Evolutionary conservation across 2,113 vertebrate species (phyloP).

Genomic region (Callionymus lyra): DNA sequence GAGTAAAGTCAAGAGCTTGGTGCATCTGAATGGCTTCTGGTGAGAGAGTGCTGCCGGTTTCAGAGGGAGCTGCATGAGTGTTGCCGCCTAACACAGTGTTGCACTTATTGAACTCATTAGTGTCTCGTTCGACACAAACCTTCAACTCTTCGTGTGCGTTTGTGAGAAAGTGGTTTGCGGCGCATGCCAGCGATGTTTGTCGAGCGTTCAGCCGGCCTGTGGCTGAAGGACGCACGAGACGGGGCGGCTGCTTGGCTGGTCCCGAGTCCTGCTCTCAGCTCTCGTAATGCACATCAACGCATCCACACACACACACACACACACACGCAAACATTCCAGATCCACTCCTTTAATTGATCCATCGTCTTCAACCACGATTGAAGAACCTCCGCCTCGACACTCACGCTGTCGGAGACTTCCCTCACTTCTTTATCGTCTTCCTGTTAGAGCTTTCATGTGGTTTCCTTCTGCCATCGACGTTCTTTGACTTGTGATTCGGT

Average conservation of each 20-base stretch:
- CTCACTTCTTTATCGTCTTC: constrained; percentile 14
- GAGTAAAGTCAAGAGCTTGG: no score
- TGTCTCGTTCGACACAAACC: no score
- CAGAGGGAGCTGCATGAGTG: no score
- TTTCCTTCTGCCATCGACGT: constrained; percentile 22
- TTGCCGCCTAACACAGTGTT: no score
- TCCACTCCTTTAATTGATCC: constrained; percentile 8
- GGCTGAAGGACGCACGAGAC: constrained; percentile 9
- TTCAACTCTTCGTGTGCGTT: no score
- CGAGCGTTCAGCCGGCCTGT: not conserved
- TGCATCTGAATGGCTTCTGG: no score
- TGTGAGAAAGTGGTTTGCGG: no score
- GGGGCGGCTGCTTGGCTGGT: constrained; percentile 8
- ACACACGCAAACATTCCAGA: constrained; percentile 7
- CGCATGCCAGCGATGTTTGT: constrained; percentile 24
- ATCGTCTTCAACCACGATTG: no score
- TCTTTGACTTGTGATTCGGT: constrained; percentile 6
- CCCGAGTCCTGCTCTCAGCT: constrained; percentile 6
- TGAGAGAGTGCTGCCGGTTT: no score
- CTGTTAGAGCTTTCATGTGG: constrained; percentile 14
- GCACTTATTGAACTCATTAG: no score
- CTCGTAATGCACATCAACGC: constrained; percentile 1
- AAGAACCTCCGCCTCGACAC: constrained; percentile 15
- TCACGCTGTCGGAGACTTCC: constrained; percentile 22
- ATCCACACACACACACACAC: constrained; percentile 11